Percentiles rank a stretch among this genome's conserved stretches.
Evolutionary conservation across 2,797 vertebrate genomes (phyloP).

Genomic region (Notolepis coatsorum): DNA sequence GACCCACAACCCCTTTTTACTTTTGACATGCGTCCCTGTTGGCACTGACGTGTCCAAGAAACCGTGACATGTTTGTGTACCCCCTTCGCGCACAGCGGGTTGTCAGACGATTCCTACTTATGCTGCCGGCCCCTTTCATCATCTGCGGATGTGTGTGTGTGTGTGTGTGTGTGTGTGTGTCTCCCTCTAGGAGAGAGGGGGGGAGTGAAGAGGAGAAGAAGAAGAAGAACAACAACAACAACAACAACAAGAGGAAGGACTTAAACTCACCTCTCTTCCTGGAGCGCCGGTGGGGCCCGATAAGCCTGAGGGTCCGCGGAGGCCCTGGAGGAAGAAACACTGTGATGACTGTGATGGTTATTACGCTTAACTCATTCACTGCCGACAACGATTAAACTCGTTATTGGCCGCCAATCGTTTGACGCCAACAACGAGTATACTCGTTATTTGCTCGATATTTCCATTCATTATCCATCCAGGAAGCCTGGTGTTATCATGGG

Average conservation of each 20-base stretch:
- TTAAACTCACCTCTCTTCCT: conserved; percentile 75
- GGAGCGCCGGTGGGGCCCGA: conserved; percentile 85
- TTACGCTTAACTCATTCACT: too few relatives aligned
- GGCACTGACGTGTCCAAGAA: conserved; percentile 46
- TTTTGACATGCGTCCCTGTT: conserved; percentile 46
- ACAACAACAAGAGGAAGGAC: conserved; percentile 5
- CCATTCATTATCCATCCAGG: too few relatives aligned
- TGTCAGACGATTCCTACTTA: conserved; percentile 40
- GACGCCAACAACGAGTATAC: too few relatives aligned
- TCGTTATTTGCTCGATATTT: too few relatives aligned
- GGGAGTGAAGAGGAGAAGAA: conserved; percentile 17
- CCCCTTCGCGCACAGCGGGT: conserved; percentile 47
- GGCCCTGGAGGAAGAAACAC: conserved; percentile 79
- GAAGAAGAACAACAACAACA: neutral
- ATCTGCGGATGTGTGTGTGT: conserved; percentile 14
- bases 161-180: too few relatives aligned
- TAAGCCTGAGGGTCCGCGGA: conserved; percentile 87
- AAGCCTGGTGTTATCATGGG: too few relatives aligned
- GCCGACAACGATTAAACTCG: too few relatives aligned
- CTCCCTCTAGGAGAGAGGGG: conserved; percentile 1
- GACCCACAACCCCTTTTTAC: conserved; percentile 1
- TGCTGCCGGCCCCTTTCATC: conserved; percentile 45
- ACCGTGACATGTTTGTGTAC: conserved; percentile 40
- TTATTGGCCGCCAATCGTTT: too few relatives aligned
- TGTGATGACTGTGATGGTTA: too few relatives aligned